phyloP scores from a whole-genome alignment of 2,113 vertebrate species.

The Phoenicopterus ruber region DNA sequence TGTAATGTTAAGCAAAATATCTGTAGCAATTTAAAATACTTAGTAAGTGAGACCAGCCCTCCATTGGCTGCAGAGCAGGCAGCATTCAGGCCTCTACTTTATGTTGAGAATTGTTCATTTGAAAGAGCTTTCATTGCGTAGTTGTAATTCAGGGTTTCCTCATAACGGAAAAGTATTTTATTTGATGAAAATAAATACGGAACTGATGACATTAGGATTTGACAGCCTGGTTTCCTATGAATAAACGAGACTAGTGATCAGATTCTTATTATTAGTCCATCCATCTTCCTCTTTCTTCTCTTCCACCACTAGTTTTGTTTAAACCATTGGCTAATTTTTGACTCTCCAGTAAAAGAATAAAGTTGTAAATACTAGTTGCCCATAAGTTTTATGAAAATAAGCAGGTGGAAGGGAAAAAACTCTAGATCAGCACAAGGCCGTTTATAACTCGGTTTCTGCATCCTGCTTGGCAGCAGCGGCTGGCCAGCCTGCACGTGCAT shows the following conservation, averaged over 20 bases:
- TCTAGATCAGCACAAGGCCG: background rate
- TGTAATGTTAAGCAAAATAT: background rate
- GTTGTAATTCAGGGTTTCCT: background rate
- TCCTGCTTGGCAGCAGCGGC: background rate
- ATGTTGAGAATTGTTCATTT: background rate
- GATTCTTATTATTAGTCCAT: background rate
- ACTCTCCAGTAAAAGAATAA: background rate
- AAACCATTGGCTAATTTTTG: background rate
- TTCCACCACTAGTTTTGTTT: background rate
- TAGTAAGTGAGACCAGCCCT: background rate
- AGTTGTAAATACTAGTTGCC: background rate
- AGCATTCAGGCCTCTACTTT: background rate
- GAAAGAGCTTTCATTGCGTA: background rate
- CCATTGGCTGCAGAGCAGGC: background rate
- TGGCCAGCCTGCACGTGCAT: fast-evolving
- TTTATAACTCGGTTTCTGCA: background rate
- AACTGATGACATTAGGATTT: background rate
- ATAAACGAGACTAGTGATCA: background rate
- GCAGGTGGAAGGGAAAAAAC: background rate
- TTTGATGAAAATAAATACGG: background rate
- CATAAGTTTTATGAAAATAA: background rate
- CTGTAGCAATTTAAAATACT: background rate
- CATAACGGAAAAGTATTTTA: background rate
- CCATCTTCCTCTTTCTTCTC: background rate
- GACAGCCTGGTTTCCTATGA: background rate